Conservation (phyloP, 2,797 vertebrate species). For the Chiroxiphia lanceolata region DNA sequence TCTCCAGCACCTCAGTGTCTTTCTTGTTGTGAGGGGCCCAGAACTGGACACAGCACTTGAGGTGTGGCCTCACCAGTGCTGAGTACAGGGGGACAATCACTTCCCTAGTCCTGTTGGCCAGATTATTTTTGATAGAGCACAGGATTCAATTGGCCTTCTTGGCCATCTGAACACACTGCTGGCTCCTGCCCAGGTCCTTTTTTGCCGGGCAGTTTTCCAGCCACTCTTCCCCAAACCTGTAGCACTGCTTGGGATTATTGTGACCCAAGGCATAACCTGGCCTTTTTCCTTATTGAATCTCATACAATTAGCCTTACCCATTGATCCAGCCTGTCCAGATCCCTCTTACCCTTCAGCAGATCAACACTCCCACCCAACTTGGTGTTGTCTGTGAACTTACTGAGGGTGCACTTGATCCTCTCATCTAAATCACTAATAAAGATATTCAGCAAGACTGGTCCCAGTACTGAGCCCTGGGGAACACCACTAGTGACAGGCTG, state of each 20-base stretch:
- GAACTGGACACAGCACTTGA: not conserved
- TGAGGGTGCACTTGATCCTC: not conserved
- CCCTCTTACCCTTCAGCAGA: not conserved
- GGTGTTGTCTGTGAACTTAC: not conserved
- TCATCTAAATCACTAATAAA: not conserved
- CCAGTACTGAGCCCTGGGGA: not conserved
- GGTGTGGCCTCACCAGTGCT: not conserved
- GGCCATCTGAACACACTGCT: not conserved
- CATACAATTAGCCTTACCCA: too few species aligned
- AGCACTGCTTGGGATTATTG: not conserved
- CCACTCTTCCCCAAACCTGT: not conserved
- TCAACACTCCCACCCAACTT: not conserved
- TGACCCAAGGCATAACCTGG: too few species aligned
- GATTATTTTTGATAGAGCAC: not conserved
- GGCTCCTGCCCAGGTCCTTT: not conserved
- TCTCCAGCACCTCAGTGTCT: not conserved
- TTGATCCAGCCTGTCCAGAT: not conserved
- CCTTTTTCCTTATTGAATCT: not conserved
- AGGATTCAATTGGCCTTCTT: not conserved
- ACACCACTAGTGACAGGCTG: not conserved
- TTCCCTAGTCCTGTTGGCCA: not conserved
- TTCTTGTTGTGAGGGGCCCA: not conserved
- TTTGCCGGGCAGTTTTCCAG: not conserved
- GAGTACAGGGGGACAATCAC: not conserved
- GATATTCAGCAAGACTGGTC: not conserved